Evolutionary conservation across 2,888 invertebrate species (phyloP).

Genomic region (Glaucopsyche alexis): DNA sequence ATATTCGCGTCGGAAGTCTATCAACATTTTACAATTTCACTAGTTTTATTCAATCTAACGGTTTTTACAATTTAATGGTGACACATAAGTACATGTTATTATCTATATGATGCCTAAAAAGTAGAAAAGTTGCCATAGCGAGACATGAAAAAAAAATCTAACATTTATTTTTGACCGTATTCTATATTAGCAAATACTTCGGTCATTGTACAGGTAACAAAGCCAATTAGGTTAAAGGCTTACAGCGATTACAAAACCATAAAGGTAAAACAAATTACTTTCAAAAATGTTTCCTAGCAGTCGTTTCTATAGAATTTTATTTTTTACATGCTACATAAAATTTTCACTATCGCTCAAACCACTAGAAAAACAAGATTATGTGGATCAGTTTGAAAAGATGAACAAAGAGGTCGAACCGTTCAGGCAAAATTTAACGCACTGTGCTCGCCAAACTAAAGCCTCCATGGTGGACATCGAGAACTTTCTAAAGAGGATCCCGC

Average conservation of each 20-base stretch:
- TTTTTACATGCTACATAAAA: conserved; percentile 38
- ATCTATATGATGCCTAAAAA: no score
- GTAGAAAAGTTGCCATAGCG: no score
- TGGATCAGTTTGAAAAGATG: conserved; percentile 55
- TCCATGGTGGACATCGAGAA: conserved; percentile 61
- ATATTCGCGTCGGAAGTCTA: no score
- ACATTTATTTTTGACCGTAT: not conserved
- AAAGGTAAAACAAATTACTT: not conserved
- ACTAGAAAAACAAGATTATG: conserved; percentile 62
- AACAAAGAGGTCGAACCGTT: conserved; percentile 64
- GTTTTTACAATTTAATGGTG: no score
- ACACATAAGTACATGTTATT: no score
- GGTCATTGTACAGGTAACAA: not conserved
- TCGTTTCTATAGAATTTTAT: conserved; percentile 15
- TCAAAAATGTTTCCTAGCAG: not conserved
- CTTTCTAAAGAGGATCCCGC: conserved; percentile 66
- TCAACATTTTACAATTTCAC: no score
- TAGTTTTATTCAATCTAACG: no score
- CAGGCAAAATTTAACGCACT: conserved; percentile 64
- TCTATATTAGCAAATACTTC: not conserved
- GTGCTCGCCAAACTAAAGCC: conserved; percentile 66
- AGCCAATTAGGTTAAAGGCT: conserved; percentile 12
- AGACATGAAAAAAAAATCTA: no score
- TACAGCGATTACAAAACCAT: conserved; percentile 9
- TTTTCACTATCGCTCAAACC: conserved; percentile 57